These are phyloP conservation scores for Oikopleura dioica DNA, from an alignment of 23 tunicate species.

Conservation along the genomic window DNA sequence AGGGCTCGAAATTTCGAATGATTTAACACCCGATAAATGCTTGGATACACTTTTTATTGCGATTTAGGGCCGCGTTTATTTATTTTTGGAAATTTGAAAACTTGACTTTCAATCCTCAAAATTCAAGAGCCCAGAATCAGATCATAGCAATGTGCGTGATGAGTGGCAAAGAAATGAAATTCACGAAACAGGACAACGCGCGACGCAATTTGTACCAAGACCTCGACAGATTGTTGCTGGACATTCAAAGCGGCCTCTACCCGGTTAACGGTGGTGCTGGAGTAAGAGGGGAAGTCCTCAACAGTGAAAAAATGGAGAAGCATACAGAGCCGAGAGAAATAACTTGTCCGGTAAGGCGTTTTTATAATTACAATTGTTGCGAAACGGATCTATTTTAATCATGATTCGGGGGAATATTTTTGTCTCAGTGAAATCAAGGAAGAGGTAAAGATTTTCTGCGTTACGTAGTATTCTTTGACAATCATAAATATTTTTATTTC, in stretches of 20 bases:
- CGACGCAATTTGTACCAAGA: not conserved
- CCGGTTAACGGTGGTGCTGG: constrained; percentile 5
- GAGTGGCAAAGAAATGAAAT: not conserved
- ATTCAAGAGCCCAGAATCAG: not conserved
- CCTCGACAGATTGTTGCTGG: not conserved
- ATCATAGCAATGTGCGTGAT: not conserved
- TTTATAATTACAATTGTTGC: no score
- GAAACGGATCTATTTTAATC: no score
- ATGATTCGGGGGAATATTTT: no score
- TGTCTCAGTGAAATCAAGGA: no score
- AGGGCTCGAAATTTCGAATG: not conserved
- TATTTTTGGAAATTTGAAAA: not conserved
- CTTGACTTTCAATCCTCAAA: not conserved
- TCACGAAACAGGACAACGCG: not conserved
- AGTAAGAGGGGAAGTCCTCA: no score
- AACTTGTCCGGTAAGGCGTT: no score
- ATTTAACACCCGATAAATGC: not conserved
- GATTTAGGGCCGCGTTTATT: not conserved
- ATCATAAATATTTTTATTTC: no score
- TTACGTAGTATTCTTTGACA: no score
- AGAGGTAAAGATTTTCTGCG: no score
- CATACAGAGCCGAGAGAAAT: no score
- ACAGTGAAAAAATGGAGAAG: no score
- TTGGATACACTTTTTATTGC: not conserved
- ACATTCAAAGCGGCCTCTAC: constrained; percentile 11